Evolutionary conservation across 2,113 vertebrate species (phyloP).

Genomic region (Phodopus roborovskii): DNA sequence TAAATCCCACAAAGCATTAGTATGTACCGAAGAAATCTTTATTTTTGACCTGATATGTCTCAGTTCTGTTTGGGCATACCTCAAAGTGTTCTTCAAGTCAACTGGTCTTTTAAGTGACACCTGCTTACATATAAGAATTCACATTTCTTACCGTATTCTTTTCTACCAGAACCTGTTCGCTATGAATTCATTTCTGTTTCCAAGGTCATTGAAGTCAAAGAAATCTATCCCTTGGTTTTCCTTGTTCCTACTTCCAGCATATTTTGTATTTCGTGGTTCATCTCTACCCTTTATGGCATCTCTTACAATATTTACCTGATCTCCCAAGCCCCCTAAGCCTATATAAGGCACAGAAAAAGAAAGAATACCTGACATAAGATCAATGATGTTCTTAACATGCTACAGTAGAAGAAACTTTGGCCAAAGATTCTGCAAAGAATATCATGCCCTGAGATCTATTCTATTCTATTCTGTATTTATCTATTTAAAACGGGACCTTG

Average conservation of each 20-base stretch:
- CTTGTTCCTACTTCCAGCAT: background rate
- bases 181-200: background rate
- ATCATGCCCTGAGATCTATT: background rate
- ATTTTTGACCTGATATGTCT: background rate
- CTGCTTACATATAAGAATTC: conserved; percentile 19
- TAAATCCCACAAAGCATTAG: conserved; percentile 2
- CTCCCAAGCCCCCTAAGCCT: background rate
- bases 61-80: background rate
- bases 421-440: background rate
- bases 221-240: background rate
- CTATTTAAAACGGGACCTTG: background rate
- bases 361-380: background rate
- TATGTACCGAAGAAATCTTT: background rate
- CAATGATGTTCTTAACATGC: background rate
- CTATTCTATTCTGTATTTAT: background rate
- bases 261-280: background rate
- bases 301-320: background rate
- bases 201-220: background rate
- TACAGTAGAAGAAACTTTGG: background rate
- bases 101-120: conserved; percentile 38
- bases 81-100: background rate
- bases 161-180: background rate
- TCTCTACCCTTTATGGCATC: background rate
- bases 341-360: background rate
- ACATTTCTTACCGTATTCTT: background rate